These are phyloP conservation scores for Drosophila sp. DNA, from an alignment of 1,140 invertebrate genomes.

Conservation along the genomic window DNA sequence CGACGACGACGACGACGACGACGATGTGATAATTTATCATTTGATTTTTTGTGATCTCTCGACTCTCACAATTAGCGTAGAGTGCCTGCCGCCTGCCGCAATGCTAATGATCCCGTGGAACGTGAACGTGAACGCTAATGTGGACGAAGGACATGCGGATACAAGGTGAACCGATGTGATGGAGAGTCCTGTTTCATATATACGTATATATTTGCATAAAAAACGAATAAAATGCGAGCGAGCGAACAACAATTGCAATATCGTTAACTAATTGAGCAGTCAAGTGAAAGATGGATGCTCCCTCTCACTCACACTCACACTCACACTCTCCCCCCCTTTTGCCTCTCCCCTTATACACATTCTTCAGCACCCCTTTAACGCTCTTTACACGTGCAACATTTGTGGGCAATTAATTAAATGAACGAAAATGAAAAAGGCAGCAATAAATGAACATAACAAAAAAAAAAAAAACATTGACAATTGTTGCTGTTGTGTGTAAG, in stretches of 20 bases:
- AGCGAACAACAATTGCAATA: constrained; percentile 38
- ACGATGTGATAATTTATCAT: constrained; percentile 73
- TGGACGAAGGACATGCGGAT: not conserved
- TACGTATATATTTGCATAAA: constrained; percentile 81
- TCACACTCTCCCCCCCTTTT: not conserved
- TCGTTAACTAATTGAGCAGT: constrained; percentile 54
- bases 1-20: not conserved
- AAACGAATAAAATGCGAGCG: constrained; percentile 62
- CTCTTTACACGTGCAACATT: constrained; percentile 47
- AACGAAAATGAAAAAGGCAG: constrained; percentile 31
- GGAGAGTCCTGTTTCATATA: constrained; percentile 27
- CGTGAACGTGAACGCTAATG: not conserved
- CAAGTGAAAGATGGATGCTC: constrained; percentile 51
- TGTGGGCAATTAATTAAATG: constrained; percentile 67
- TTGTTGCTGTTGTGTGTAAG: constrained; percentile 70
- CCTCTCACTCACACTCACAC: not conserved
- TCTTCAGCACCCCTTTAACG: constrained; percentile 2
- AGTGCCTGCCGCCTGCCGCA: constrained; percentile 13
- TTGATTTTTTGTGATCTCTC: constrained; percentile 56
- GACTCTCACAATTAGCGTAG: constrained; percentile 42
- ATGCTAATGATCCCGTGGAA: constrained; percentile 56
- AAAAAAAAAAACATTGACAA: constrained; percentile 42
- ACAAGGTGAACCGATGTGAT: constrained; percentile 8
- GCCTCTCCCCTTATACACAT: not conserved
- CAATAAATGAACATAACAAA: constrained; percentile 1